Evolutionary conservation across 2,888 invertebrate genomes (phyloP), one percentile per base, ranked within the genome.

Genomic region (Coronaproctus castanopsis): DNA sequence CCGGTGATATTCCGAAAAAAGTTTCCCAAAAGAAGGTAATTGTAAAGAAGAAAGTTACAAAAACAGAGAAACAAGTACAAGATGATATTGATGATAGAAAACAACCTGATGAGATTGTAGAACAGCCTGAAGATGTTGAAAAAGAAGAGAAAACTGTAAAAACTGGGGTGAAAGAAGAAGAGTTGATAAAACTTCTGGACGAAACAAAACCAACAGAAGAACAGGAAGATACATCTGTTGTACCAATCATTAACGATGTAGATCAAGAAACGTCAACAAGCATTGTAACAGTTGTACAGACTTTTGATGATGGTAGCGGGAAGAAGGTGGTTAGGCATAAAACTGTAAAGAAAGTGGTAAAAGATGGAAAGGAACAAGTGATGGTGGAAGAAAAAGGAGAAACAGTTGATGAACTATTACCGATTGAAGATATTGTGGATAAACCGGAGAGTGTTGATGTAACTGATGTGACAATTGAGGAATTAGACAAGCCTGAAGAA

Each of bases 121-220:
- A 57, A 21, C 24, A 18, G 3, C 23, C 3, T 19, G 19, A 50
- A 20, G 49, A 21, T 8, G 36, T 10, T 14, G 20, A 19, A 8
- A 20, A 21, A 53, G n/a, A n/a, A 2, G 8, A 23, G 58, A 36
- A 59, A 69, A 51, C 65, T 63, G 36, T 74, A 71, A 20, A 53
- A 58, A 8, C 36, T 36, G 36, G 14, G 8, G 36, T 36, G 5
- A 36, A 8, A 8, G 36, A 36, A 36, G 36, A 36, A 14, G 36
- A 5, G n/a, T n/a, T n/a, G n/a, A n/a, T n/a, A n/a, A n/a, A n/a
- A n/a, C n/a, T n/a, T n/a, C n/a, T n/a, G n/a, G n/a, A n/a, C 5
- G 36, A 36, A 36, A 5, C 14, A 14, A 36, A 36, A 36, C 36
- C 36, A 36, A 20, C 21, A 18, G 2, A n/a, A 18, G 21, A 22